Evolutionary conservation across 2,888 invertebrate genomes (phyloP).

Genomic region (Drosophila acutilabella): DNA sequence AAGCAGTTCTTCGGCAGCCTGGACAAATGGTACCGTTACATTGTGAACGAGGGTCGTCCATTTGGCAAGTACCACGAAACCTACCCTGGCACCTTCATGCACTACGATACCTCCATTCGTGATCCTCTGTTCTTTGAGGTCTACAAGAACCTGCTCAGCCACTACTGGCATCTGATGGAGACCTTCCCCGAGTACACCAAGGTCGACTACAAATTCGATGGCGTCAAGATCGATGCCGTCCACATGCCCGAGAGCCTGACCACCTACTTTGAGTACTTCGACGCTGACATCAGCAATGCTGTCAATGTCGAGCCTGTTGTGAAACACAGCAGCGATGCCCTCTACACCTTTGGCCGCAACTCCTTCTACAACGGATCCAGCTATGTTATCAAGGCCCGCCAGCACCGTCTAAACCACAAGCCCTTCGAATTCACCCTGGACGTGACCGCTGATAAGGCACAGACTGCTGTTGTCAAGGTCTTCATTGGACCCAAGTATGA

Average conservation of each 20-base stretch:
- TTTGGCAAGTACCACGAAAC: constrained; percentile 75
- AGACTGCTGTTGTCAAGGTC: constrained; percentile 88
- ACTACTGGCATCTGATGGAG: constrained; percentile 87
- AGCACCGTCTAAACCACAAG: constrained; percentile 88
- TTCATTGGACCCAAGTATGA: constrained; percentile 91
- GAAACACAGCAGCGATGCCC: constrained; percentile 66
- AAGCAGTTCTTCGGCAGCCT: constrained; percentile 87
- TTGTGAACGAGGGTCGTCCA: constrained; percentile 86
- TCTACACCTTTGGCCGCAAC: constrained; percentile 80
- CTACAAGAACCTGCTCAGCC: constrained; percentile 87
- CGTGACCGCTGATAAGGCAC: constrained; percentile 87
- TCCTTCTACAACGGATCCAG: constrained; percentile 81
- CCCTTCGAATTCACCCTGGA: constrained; percentile 88
- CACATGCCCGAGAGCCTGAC: constrained; percentile 87
- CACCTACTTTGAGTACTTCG: constrained; percentile 90
- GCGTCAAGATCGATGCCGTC: constrained; percentile 88
- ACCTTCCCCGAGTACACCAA: constrained; percentile 88
- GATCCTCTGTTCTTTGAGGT: constrained; percentile 91
- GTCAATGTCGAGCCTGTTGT: constrained; percentile 84
- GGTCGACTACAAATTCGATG: constrained; percentile 88
- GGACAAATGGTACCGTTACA: constrained; percentile 86
- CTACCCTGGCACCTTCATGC: constrained; percentile 86
- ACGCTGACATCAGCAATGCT: constrained; percentile 87
- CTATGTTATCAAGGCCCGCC: constrained; percentile 87
- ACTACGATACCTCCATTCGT: constrained; percentile 88